Base-by-base conservation (phyloP, 2,888 invertebrate genomes). In the Ophion costatus region DNA sequence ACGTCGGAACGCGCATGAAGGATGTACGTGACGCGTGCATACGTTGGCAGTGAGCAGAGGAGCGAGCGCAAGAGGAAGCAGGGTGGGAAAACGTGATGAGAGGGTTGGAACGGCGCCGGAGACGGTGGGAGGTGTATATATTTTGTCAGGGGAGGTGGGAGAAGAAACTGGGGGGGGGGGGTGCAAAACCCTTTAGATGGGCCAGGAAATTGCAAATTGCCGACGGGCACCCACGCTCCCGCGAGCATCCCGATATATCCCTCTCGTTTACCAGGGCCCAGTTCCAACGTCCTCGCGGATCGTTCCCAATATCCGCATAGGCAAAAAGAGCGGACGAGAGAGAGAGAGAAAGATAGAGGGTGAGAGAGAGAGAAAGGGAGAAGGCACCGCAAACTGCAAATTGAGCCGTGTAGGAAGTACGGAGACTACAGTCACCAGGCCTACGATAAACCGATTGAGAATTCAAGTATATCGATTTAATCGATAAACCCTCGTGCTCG, bases 201-300 rank as follows among this genome's bases (percentile, higher is more conserved):
- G 88, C 86, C 90, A 90, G 92, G 92, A 93, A 93, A 93, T 92
- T 92, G 92, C 92, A 91, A 92, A 93, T 93, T 92, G 92, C 91
- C 91, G 90, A 86, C 85, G 85, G 87, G 84, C 84, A 82, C 80
- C 87, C 84, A 87, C 86, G 83, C 87, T 84, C 87, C 84, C 86
- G 76, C 63, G 70, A 70, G 38, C 64, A 71, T 69, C 29, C 24
- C 69, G 45, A 10, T 61, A 24, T 51, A 9, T 63, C 38, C 22
- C 56, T 69, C 78, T 61, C 78, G 78, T 67, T 80, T 66, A 64
- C 45, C 71, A 59, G 20, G 51, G 61, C 64, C 78, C 78, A 33
- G 81, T 63, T 81, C 69, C 22, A 38, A 56, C 71, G 66, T 66
- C 51, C 75, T 69, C 76, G 78, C 76, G 38, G 38, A 78, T 71